Evolutionary conservation across 2,888 invertebrate genomes (phyloP), one percentile per base, ranked within the genome.

Genomic region (Cephus spinipes): DNA sequence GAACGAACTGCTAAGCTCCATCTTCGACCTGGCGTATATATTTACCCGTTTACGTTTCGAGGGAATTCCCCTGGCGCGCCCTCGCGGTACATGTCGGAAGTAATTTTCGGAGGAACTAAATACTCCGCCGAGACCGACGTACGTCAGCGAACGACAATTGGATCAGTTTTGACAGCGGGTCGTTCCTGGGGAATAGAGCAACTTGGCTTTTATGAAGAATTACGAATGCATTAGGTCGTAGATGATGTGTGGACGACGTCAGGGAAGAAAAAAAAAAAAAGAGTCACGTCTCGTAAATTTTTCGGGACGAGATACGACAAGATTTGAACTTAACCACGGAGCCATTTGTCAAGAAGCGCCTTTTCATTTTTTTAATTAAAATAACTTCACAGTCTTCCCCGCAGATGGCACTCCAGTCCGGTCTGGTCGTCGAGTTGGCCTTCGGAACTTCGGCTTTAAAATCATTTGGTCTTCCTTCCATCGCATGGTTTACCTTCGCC

Each of bases 31-130:
- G 12, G 34, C 11, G 15, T 79, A 69, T 81, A 82, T 81, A 83
- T 84, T 83, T 15, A 2, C 15, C 83, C 81, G 85, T 86, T 85
- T 85, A 85, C 87, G 86, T 85, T 83, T 76, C 81, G 81, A 85
- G 85, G 83, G 85, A 85, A 83, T 85, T 79, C 81, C 69, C 77
- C 77, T 73, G 80, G 79, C 76, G 79, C 80, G 78, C 79, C 77
- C 77, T 79, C 80, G 73, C 55, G 55, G 55, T 55, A 9, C 9
- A 23, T 55, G 23, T 9, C 23, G 55, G 23, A 55, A 55, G 55
- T 55, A 55, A 23, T 55, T 55, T 55, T 55, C 15, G 9, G 23
- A 55, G 4, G 2, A 23, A 55, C 23, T 55, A 23, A 55, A 23
- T 55, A 23, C 23, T 9, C 23, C 55, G 23, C 0, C 1, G 55